Percentiles rank a stretch among this genome's conserved stretches.
Conservation (phyloP, 2,888 invertebrate species). For the Mantis religiosa region DNA sequence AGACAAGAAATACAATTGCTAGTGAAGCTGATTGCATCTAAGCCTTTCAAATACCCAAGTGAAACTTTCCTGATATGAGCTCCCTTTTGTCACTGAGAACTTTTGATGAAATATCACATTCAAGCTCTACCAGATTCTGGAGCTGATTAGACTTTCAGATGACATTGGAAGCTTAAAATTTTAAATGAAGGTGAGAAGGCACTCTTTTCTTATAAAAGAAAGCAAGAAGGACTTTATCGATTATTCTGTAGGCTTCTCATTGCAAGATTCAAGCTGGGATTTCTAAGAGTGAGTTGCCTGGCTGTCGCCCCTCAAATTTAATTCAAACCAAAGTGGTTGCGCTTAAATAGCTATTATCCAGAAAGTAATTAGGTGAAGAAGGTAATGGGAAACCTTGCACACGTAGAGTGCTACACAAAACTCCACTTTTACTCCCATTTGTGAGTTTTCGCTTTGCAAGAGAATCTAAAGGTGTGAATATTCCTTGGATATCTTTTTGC, state of each 20-base stretch:
- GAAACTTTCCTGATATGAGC: not conserved
- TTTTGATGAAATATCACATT: not conserved
- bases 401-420: not conserved
- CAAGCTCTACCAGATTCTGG: not conserved
- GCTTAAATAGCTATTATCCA: not conserved
- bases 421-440: not conserved
- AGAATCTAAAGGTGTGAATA: not conserved
- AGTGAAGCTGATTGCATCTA: no score
- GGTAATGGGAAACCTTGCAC: not conserved
- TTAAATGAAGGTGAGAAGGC: not conserved
- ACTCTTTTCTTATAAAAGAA: not conserved
- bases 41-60: no score
- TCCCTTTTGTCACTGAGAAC: not conserved
- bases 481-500: not conserved
- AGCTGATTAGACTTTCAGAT: slow-evolving; percentile 11
- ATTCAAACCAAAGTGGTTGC: not conserved
- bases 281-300: not conserved
- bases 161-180: slow-evolving; percentile 8
- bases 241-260: not conserved
- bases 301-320: not conserved
- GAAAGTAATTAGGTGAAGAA: not conserved
- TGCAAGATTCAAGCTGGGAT: not conserved
- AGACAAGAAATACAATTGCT: no score
- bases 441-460: not conserved
- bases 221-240: not conserved